Conservation (phyloP, 2,888 invertebrate genomes). For the Heliconius sara region DNA sequence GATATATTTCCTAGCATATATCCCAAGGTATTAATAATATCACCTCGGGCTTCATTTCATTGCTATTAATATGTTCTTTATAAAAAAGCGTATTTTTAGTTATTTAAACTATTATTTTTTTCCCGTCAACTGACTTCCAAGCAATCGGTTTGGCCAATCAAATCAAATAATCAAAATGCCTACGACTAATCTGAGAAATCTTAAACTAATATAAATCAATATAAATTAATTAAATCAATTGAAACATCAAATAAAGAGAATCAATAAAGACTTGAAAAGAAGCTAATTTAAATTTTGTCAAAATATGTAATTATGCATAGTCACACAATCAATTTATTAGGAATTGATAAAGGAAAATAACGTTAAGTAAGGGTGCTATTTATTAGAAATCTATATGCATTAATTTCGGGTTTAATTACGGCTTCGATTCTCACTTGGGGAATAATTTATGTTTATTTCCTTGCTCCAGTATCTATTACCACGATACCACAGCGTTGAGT, state of each 20-base stretch:
- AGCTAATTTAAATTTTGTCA: slow-evolving; percentile 16
- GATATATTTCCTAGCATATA: no score
- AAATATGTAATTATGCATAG: slow-evolving; percentile 23
- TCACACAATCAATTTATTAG: slow-evolving; percentile 19
- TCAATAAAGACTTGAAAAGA: slow-evolving; percentile 13
- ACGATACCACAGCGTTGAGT: background rate
- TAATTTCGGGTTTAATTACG: no score
- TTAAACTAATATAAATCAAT: background rate
- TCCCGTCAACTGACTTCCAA: no score
- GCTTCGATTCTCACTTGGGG: no score
- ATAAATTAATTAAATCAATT: slow-evolving; percentile 4
- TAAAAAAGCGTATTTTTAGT: no score
- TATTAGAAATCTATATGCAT: background rate
- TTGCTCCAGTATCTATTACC: no score
- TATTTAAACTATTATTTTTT: no score
- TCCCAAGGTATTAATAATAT: no score
- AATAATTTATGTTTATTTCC: background rate
- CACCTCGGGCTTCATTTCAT: no score
- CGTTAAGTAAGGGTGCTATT: background rate
- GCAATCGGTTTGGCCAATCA: no score
- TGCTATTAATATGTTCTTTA: no score
- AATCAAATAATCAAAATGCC: background rate
- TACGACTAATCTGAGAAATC: background rate
- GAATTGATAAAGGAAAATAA: background rate
- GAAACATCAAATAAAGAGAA: slow-evolving; percentile 13